phyloP scores from a whole-genome alignment of 30 jellyfish, hydroid and myxozoan species.

The Phacellophora camtschatica region DNA sequence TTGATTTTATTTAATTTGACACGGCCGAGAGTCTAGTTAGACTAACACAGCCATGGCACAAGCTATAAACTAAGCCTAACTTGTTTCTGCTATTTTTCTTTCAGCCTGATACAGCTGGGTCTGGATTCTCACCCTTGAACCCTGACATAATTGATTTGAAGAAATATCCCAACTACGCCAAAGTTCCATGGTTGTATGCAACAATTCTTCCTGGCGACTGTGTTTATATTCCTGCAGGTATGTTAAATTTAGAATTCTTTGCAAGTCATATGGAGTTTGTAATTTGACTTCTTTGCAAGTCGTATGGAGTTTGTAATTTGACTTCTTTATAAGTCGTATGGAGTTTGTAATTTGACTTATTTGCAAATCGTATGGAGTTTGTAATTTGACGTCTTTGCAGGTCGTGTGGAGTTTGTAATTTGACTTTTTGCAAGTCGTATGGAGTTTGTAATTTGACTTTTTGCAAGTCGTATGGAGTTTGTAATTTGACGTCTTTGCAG shows the following conservation, averaged over 20 bases:
- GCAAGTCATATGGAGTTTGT: not conserved
- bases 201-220: slow-evolving; percentile 91
- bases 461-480: slow-evolving; percentile 69
- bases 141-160: slow-evolving; percentile 80
- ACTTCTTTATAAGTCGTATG: not conserved
- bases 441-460: no score
- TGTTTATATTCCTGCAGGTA: slow-evolving; percentile 87
- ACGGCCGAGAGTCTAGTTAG: no score
- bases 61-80: no score
- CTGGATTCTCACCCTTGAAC: slow-evolving; percentile 80
- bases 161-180: slow-evolving; percentile 56
- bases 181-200: slow-evolving; percentile 82
- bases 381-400: not conserved
- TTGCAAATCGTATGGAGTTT: not conserved
- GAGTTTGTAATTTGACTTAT: not conserved
- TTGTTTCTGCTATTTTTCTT: no score
- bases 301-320: not conserved
- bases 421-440: not conserved
- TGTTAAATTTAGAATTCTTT: not conserved
- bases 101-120: slow-evolving; percentile 82
- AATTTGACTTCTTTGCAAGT: not conserved
- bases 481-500: not conserved
- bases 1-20: no score
- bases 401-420: not conserved
- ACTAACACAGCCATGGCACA: no score